Evolutionary conservation across 2,113 vertebrate species (phyloP).

Genomic region (Zapus hudsonius): DNA sequence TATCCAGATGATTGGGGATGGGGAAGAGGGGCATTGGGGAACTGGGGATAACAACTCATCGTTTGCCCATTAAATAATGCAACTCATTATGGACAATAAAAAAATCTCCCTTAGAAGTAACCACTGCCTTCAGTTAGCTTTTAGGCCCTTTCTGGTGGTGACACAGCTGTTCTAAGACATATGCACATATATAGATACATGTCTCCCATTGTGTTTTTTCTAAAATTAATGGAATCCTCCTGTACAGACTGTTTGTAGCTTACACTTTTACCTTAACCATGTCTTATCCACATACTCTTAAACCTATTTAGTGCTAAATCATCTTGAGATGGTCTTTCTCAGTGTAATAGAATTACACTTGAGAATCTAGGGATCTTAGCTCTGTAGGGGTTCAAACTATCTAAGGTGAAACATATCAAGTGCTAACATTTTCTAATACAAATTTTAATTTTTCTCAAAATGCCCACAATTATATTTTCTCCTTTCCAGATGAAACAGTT

Average conservation of each 20-base stretch:
- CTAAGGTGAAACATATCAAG: conserved; percentile 42
- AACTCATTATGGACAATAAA: too few species aligned
- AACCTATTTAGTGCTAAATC: conserved; percentile 33
- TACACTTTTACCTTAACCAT: neutral
- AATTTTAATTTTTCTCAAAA: conserved; percentile 57
- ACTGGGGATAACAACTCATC: too few species aligned
- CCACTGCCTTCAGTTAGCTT: neutral
- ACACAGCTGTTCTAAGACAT: neutral
- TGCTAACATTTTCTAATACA: neutral
- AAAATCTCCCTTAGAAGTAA: neutral
- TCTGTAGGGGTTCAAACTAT: conserved; percentile 8
- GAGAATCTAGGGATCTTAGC: neutral
- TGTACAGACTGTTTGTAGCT: neutral
- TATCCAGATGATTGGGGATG: too few species aligned
- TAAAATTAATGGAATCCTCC: neutral
- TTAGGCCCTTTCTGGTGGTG: neutral
- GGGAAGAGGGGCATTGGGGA: too few species aligned
- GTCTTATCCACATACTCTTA: conserved; percentile 35
- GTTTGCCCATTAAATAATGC: too few species aligned
- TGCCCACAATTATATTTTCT: neutral
- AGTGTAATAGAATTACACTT: neutral
- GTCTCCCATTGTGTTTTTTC: neutral
- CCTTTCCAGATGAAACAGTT: neutral
- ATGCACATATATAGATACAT: rapidly evolving
- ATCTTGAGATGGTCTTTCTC: neutral